A percentile compares a stretch with the other conserved stretches of the same genome.
These are phyloP conservation scores for Carposina sasakii DNA, from an alignment of 1,140 invertebrate species.

Conservation along the genomic window DNA sequence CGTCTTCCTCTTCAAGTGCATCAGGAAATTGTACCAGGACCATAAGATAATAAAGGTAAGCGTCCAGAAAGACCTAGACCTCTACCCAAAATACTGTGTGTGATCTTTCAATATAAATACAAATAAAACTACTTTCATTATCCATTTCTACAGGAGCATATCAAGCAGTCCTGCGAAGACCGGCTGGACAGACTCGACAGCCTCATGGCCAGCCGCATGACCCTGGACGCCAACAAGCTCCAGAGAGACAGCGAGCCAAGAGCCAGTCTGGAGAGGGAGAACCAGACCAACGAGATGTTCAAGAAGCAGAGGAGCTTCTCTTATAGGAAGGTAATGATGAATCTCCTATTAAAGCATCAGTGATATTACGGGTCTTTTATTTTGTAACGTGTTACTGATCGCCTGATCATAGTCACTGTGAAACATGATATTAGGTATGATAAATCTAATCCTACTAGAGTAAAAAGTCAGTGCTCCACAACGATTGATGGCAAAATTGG, in stretches of 20 bases:
- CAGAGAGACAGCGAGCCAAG: slow-evolving; percentile 48
- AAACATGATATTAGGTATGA: too few species aligned
- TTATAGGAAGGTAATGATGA: slow-evolving; percentile 51
- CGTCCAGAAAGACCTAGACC: too few species aligned
- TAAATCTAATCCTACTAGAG: too few species aligned
- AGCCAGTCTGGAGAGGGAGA: slow-evolving; percentile 53
- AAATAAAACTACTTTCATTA: too few species aligned
- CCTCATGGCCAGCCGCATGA: slow-evolving; percentile 74
- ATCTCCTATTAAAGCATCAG: too few species aligned
- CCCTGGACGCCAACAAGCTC: slow-evolving; percentile 43
- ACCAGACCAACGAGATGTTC: slow-evolving; percentile 59
- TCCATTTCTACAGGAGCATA: slow-evolving; percentile 78
- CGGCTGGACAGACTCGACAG: slow-evolving; percentile 75
- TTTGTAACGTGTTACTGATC: too few species aligned
- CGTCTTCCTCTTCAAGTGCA: slow-evolving; percentile 88
- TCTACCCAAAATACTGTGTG: too few species aligned
- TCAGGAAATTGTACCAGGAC: slow-evolving; percentile 87
- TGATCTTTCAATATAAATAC: too few species aligned
- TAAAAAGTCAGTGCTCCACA: too few species aligned
- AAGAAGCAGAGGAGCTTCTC: slow-evolving; percentile 53
- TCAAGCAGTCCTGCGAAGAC: slow-evolving; percentile 84
- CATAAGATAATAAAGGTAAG: slow-evolving; percentile 87
- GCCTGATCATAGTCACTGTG: too few species aligned
- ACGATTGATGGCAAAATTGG: too few species aligned
- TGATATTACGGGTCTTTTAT: too few species aligned